phyloP scores from a whole-genome alignment of 2,113 vertebrate genomes.

The Cyphomyrus discorhynchus region DNA sequence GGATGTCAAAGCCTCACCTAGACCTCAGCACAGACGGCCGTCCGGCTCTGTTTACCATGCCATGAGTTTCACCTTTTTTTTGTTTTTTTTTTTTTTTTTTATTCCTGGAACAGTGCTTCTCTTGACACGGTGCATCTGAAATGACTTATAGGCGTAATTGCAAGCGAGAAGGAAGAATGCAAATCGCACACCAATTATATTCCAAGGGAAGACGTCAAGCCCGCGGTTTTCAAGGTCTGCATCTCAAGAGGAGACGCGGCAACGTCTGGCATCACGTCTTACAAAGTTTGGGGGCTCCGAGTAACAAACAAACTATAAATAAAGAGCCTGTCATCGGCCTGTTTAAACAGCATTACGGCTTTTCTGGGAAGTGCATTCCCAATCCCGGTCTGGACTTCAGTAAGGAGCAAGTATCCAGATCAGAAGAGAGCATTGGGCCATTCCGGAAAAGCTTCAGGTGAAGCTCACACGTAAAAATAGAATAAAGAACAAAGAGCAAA shows the following conservation, averaged over 20 bases:
- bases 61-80: neutral
- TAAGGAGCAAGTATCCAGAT: neutral
- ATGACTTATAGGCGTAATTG: constrained; percentile 36
- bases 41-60: neutral
- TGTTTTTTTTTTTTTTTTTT: neutral
- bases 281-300: neutral
- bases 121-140: constrained; percentile 26
- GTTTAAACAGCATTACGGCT: neutral
- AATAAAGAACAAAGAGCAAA: neutral
- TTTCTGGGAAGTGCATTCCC: neutral
- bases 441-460: neutral
- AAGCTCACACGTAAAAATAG: neutral
- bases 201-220: constrained; percentile 25
- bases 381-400: neutral
- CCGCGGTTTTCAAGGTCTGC: constrained; percentile 1
- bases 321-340: neutral
- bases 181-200: constrained; percentile 33
- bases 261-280: neutral
- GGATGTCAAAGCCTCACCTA: neutral
- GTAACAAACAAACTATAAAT: neutral
- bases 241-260: neutral
- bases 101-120: neutral
- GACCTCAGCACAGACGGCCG: neutral
- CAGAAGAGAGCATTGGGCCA: neutral
- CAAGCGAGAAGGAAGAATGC: constrained; percentile 32